phyloP scores from a whole-genome alignment of 2,888 invertebrate species.

The Stratiomys singularior region DNA sequence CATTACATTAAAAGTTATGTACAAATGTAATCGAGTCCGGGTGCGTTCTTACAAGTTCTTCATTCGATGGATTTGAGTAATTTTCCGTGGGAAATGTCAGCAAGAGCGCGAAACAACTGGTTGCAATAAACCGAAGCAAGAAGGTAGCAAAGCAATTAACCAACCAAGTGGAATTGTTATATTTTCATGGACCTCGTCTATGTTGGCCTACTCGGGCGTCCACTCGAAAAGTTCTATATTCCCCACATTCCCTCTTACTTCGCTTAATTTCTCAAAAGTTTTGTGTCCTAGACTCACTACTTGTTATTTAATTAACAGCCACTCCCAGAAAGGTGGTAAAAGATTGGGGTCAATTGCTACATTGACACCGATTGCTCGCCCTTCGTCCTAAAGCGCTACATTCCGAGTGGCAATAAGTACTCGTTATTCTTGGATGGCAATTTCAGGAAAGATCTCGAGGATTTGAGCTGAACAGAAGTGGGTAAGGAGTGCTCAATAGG shows the following conservation, averaged over 20 bases:
- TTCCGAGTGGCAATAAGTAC: neutral
- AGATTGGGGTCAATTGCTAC: conserved; percentile 25
- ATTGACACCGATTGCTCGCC: conserved; percentile 32
- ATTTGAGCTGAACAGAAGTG: neutral
- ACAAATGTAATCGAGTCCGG: too few species aligned
- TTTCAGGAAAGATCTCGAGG: neutral
- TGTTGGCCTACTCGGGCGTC: neutral
- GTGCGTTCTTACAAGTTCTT: too few species aligned
- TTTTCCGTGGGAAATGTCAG: too few species aligned
- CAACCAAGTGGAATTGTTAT: neutral
- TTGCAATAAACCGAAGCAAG: too few species aligned
- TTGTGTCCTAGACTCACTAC: neutral
- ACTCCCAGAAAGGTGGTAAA: neutral
- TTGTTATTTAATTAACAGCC: conserved; percentile 23
- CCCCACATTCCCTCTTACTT: neutral
- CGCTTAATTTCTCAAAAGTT: neutral
- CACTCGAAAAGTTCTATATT: neutral
- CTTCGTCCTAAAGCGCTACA: neutral
- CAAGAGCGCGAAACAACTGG: too few species aligned
- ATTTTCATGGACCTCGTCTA: neutral
- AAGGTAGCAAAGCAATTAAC: neutral
- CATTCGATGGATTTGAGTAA: too few species aligned
- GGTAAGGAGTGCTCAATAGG: neutral
- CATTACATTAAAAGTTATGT: too few species aligned
- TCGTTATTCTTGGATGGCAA: neutral